A percentile compares a stretch with the other conserved stretches of the same genome.
Evolutionary conservation across 1,140 invertebrate genomes (phyloP).

Genomic region (Pseudomyrmex pallidus): DNA sequence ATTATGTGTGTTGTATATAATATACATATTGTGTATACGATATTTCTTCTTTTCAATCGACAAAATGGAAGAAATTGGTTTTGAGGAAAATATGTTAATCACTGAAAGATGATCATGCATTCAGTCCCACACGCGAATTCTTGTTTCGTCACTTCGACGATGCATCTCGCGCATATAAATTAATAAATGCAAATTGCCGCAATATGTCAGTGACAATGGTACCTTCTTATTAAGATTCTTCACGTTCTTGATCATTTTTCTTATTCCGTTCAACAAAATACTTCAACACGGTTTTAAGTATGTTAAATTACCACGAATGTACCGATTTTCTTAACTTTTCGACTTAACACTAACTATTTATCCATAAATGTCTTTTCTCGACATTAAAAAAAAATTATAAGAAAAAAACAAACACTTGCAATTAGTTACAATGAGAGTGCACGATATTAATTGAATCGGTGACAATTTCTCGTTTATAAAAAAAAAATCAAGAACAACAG

Average conservation of each 20-base stretch:
- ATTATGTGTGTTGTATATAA: too few relatives aligned
- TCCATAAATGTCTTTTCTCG: background rate
- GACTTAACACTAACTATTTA: too few relatives aligned
- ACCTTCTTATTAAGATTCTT: conserved; percentile 20
- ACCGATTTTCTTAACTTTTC: too few relatives aligned
- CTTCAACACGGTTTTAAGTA: too few relatives aligned
- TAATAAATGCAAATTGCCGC: conserved; percentile 40
- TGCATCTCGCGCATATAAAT: conserved; percentile 49
- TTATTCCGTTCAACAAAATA: too few relatives aligned
- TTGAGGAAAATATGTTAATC: too few relatives aligned
- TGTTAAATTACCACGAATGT: background rate
- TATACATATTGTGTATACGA: too few relatives aligned
- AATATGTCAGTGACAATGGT: conserved; percentile 16
- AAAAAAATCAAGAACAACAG: background rate
- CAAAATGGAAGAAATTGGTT: too few relatives aligned
- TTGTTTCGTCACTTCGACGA: conserved; percentile 39
- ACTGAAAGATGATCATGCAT: background rate
- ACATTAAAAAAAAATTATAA: background rate
- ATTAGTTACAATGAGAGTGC: background rate
- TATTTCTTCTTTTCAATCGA: too few relatives aligned
- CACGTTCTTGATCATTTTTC: too few relatives aligned
- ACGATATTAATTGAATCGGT: background rate
- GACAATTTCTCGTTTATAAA: too few relatives aligned
- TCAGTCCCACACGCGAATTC: conserved; percentile 31
- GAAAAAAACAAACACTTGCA: background rate